A percentile compares a stretch with the other conserved stretches of the same genome.
Conservation (phyloP, 2,888 invertebrate genomes). For the Eupithecia vulgata region DNA sequence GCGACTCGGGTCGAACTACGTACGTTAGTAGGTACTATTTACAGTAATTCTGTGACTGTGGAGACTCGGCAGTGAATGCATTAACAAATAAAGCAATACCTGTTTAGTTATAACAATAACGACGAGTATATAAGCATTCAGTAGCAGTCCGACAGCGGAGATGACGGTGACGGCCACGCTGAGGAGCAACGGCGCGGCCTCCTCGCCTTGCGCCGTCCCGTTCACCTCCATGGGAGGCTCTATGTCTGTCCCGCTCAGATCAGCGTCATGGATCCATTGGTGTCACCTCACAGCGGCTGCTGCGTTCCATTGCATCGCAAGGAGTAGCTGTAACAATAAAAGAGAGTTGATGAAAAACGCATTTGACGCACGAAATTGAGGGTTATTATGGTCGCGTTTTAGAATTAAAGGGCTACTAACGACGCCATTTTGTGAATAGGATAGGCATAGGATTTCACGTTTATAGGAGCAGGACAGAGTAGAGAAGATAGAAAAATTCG, state of each 20-base stretch:
- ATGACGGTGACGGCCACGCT: conserved; percentile 88
- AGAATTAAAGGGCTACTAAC: too few species aligned
- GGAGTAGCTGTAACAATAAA: conserved; percentile 55
- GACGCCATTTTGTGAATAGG: too few species aligned
- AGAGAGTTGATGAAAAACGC: conserved; percentile 2
- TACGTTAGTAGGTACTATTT: too few species aligned
- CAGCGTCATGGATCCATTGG: conserved; percentile 54
- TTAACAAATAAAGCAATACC: conserved; percentile 65
- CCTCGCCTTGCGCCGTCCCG: conserved; percentile 75
- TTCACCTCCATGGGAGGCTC: conserved; percentile 70
- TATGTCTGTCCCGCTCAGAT: conserved; percentile 53
- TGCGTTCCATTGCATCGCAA: conserved; percentile 75
- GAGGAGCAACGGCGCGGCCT: conserved; percentile 86
- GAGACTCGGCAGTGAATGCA: too few species aligned
- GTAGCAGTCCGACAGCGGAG: conserved; percentile 87
- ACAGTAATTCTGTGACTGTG: too few species aligned
- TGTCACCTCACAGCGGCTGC: conserved; percentile 78
- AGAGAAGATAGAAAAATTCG: too few species aligned
- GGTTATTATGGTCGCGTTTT: not conserved
- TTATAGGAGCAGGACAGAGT: too few species aligned
- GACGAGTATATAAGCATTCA: conserved; percentile 90
- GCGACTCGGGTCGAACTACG: too few species aligned
- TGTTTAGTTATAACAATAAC: conserved; percentile 89
- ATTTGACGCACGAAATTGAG: not conserved
- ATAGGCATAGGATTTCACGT: too few species aligned